These are phyloP conservation scores for Heliothis subflexa DNA, from an alignment of 1,140 invertebrate species.

Conservation along the genomic window DNA sequence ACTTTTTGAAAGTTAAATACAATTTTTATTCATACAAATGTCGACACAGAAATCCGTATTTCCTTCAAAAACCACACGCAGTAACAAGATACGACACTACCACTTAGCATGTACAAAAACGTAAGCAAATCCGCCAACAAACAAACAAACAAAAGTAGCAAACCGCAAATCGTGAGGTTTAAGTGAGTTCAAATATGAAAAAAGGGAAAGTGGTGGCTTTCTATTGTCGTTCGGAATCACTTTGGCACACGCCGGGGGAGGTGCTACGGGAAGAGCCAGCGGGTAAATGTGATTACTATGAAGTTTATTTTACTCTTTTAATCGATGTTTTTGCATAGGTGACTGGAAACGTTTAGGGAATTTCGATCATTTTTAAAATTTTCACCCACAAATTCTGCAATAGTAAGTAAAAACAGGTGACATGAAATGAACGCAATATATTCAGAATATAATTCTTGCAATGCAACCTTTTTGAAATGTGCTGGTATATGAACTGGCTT, in stretches of 20 bases:
- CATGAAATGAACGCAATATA: too few species aligned
- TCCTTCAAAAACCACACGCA: conserved; percentile 20
- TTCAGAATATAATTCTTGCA: too few species aligned
- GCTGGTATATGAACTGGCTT: too few species aligned
- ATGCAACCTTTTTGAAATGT: too few species aligned
- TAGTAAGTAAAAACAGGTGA: too few species aligned
- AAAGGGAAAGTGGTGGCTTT: conserved; percentile 71
- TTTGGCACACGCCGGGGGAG: conserved; percentile 61
- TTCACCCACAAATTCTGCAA: too few species aligned
- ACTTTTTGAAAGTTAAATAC: background rate
- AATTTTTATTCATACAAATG: background rate
- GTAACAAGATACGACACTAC: conserved; percentile 71
- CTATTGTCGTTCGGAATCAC: conserved; percentile 77
- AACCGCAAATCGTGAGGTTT: conserved; percentile 72
- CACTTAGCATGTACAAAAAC: conserved; percentile 58
- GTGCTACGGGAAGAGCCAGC: conserved; percentile 41
- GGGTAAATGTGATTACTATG: conserved; percentile 27
- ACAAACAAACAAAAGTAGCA: conserved; percentile 72
- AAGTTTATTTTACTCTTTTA: conserved; percentile 8
- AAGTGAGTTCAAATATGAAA: conserved; percentile 83
- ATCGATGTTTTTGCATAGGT: background rate
- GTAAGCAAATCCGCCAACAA: conserved; percentile 69
- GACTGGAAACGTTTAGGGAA: background rate
- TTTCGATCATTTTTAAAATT: background rate
- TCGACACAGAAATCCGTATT: conserved; percentile 7